Conservation (phyloP, 2,888 invertebrate species). For the Ramazzottius varieornatus region DNA sequence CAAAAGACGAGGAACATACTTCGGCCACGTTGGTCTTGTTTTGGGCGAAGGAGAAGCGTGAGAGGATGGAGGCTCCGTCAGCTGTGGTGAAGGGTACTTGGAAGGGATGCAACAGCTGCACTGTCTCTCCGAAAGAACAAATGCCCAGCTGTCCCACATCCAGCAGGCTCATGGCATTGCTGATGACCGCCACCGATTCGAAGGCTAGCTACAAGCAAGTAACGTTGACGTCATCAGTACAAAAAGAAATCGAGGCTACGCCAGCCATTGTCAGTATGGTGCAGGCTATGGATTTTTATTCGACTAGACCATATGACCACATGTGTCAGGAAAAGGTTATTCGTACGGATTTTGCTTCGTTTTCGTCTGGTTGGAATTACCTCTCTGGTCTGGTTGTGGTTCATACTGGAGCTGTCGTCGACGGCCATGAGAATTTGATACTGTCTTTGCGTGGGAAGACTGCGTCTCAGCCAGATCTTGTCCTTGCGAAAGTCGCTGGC, state of each 20-base stretch:
- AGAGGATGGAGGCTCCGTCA: slow-evolving; percentile 39
- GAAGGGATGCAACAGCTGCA: slow-evolving; percentile 60
- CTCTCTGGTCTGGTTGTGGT: slow-evolving; percentile 32
- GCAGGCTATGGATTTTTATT: no score
- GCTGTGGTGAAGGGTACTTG: slow-evolving; percentile 59
- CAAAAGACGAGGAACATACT: no score
- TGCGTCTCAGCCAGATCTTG: slow-evolving; percentile 88
- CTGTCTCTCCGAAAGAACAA: slow-evolving; percentile 45
- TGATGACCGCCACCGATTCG: slow-evolving; percentile 70
- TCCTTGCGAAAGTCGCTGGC: slow-evolving; percentile 96
- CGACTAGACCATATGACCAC: no score
- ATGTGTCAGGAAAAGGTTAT: neutral
- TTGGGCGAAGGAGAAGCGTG: slow-evolving; percentile 21
- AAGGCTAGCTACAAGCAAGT: slow-evolving; percentile 39
- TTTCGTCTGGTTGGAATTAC: no score
- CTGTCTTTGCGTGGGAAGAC: slow-evolving; percentile 74
- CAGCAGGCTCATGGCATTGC: slow-evolving; percentile 56
- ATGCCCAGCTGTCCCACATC: slow-evolving; percentile 80
- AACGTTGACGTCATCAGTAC: no score
- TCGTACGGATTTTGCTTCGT: no score
- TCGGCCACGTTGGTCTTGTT: slow-evolving; percentile 17
- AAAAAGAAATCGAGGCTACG: no score
- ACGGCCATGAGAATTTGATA: slow-evolving; percentile 87
- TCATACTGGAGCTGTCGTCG: slow-evolving; percentile 59
- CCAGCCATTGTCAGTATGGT: no score